Evolutionary conservation across 2,888 invertebrate species (phyloP).

Genomic region (Lymantria monacha): DNA sequence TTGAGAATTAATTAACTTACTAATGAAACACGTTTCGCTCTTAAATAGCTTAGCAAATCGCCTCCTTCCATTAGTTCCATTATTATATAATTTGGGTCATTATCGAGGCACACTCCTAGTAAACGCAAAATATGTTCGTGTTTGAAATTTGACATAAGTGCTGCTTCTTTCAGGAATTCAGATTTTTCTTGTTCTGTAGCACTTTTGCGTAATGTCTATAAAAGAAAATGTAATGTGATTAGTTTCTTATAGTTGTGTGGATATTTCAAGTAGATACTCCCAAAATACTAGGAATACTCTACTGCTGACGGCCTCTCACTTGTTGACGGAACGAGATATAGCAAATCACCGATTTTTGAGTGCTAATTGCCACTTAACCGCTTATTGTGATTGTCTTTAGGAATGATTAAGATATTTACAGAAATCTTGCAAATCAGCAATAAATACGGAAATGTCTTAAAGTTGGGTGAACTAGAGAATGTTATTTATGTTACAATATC

Average conservation of each 20-base stretch:
- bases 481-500: too few species aligned
- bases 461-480: too few species aligned
- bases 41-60: conserved; percentile 94
- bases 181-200: conserved; percentile 94
- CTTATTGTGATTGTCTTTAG: too few species aligned
- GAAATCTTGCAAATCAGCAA: too few species aligned
- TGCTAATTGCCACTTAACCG: too few species aligned
- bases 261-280: neutral
- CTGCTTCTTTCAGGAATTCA: conserved; percentile 98
- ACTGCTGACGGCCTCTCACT: too few species aligned
- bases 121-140: conserved; percentile 97
- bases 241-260: neutral
- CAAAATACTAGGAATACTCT: neutral
- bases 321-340: too few species aligned
- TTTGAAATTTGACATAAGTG: conserved; percentile 98
- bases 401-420: too few species aligned
- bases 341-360: too few species aligned
- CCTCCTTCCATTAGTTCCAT: conserved; percentile 99
- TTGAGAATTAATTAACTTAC: conserved; percentile 61
- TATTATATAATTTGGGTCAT: conserved; percentile 95
- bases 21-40: conserved; percentile 89
- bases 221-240: neutral
- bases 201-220: conserved; percentile 93
- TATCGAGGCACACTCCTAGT: conserved; percentile 96
- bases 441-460: too few species aligned